Evolutionary conservation across 2,888 invertebrate genomes (phyloP).

Genomic region (Hypolimnas misippus): DNA sequence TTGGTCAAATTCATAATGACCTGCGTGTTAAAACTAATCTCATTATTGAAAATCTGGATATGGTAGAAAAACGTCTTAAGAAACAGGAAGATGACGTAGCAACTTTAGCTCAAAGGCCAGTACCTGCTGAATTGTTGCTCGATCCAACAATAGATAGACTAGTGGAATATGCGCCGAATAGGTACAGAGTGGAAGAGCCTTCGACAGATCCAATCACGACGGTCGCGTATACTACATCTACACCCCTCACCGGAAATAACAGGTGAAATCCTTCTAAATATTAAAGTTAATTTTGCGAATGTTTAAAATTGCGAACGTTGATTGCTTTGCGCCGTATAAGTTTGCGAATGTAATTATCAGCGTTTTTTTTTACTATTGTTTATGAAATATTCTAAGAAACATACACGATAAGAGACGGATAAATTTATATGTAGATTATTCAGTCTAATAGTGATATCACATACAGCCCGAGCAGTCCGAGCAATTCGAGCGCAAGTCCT

Average conservation of each 20-base stretch:
- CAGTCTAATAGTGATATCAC: constrained; percentile 69
- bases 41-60: constrained; percentile 93
- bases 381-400: background rate
- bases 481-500: constrained; percentile 56
- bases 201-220: constrained; percentile 70
- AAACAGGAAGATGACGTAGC: constrained; percentile 94
- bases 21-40: constrained; percentile 92
- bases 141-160: constrained; percentile 90
- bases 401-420: background rate
- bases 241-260: constrained; percentile 62
- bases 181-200: constrained; percentile 82
- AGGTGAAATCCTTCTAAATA: constrained; percentile 71
- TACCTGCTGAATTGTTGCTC: constrained; percentile 88
- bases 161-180: constrained; percentile 90
- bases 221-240: constrained; percentile 60
- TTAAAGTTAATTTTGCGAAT: constrained; percentile 49
- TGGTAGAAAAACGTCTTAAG: constrained; percentile 92
- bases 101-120: constrained; percentile 89
- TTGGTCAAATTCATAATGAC: constrained; percentile 93
- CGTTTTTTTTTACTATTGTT: background rate
- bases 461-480: constrained; percentile 74
- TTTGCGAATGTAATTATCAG: constrained; percentile 32
- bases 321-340: constrained; percentile 49
- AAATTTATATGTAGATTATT: constrained; percentile 18
- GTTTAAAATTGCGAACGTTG: constrained; percentile 27